Percentiles rank a stretch among this genome's conserved stretches.
These are phyloP conservation scores for Perodicticus potto DNA, from an alignment of 2,797 vertebrate genomes.

Conservation along the genomic window DNA sequence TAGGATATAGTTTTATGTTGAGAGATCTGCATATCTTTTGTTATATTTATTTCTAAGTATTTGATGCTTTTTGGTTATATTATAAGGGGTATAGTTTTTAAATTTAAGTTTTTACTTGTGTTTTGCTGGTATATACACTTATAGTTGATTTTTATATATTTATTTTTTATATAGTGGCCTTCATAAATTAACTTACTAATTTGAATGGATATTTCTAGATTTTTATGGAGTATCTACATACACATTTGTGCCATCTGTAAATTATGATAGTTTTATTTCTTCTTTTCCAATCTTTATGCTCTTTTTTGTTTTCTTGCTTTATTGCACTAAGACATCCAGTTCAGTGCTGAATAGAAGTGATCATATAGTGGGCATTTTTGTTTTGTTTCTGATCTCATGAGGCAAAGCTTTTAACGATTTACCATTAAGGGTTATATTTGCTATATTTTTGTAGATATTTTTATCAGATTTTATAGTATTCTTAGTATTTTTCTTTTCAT, in stretches of 20 bases:
- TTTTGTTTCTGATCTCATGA: neutral
- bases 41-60: neutral
- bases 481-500: neutral
- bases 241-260: neutral
- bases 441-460: neutral
- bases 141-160: neutral
- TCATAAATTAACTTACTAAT: neutral
- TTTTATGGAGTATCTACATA: neutral
- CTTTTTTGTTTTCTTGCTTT: neutral
- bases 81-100: neutral
- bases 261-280: neutral
- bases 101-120: neutral
- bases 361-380: neutral
- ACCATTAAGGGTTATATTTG: neutral
- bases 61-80: neutral
- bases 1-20: neutral
- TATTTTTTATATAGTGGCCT: neutral
- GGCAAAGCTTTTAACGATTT: neutral
- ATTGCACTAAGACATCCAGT: neutral
- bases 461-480: neutral
- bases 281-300: neutral
- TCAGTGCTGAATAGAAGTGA: neutral
- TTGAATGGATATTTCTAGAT: neutral
- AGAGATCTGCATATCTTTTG: neutral
- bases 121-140: neutral